A percentile compares a stretch with the other conserved stretches of the same genome.
These are phyloP conservation scores for Aeoliscus strigatus DNA, from an alignment of 2,797 vertebrate species.

Conservation along the genomic window DNA sequence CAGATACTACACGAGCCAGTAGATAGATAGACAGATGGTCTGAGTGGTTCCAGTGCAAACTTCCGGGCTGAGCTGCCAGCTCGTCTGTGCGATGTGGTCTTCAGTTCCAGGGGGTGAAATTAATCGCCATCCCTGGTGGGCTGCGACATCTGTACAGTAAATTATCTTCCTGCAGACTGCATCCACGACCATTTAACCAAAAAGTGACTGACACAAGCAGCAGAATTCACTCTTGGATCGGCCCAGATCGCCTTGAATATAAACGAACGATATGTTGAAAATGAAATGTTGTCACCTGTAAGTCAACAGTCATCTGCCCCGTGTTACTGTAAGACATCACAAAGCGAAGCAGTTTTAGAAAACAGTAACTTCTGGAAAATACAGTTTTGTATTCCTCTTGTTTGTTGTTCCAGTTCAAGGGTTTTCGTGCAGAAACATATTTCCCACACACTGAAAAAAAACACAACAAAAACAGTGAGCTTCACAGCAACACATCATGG, in stretches of 20 bases:
- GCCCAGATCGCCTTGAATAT: too few species aligned
- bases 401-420: constrained; percentile 14
- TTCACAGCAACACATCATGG: constrained; percentile 43
- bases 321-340: too few species aligned
- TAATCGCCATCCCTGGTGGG: constrained; percentile 46
- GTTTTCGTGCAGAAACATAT: constrained; percentile 36
- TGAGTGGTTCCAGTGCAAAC: constrained; percentile 44
- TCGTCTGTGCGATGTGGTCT: constrained; percentile 50
- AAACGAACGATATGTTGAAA: too few species aligned
- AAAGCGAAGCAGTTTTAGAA: constrained; percentile 10
- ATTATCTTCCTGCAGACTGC: constrained; percentile 38
- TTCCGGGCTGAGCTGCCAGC: constrained; percentile 30
- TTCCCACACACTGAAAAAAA: constrained; percentile 46
- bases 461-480: constrained; percentile 2
- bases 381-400: not conserved
- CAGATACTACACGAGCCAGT: constrained; percentile 9
- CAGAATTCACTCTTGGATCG: too few species aligned
- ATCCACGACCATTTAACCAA: constrained; percentile 11
- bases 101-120: constrained; percentile 44
- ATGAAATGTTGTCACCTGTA: constrained; percentile 3
- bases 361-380: not conserved
- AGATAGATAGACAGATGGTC: constrained; percentile 51
- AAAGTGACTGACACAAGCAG: constrained; percentile 11
- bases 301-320: too few species aligned
- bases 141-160: constrained; percentile 34